Evolutionary conservation across 1,140 invertebrate species (phyloP).

Genomic region (Goniozus legneri): DNA sequence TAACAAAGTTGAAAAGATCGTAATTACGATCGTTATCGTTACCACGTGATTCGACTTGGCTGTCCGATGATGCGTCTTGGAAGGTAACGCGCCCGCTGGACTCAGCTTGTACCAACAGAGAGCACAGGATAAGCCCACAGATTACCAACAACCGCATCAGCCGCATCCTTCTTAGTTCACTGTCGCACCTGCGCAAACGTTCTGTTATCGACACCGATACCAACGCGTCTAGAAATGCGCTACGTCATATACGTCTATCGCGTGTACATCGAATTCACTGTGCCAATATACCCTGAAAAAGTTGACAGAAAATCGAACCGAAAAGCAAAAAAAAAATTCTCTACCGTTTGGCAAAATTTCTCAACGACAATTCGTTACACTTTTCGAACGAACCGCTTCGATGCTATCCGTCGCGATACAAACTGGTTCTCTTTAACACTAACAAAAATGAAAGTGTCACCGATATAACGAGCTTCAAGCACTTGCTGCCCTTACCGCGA

Average conservation of each 20-base stretch:
- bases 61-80: conserved; percentile 27
- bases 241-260: no score
- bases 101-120: conserved; percentile 23
- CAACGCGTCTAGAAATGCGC: no score
- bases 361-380: background rate
- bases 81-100: conserved; percentile 34
- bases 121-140: conserved; percentile 29
- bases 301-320: no score
- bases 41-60: conserved; percentile 33
- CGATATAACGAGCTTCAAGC: no score
- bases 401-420: background rate
- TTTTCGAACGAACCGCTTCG: background rate
- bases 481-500: no score
- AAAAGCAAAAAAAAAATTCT: no score
- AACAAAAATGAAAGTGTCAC: no score
- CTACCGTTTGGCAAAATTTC: no score
- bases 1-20: conserved; percentile 2
- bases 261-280: no score
- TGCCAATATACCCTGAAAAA: no score
- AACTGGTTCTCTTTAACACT: no score
- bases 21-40: conserved; percentile 9
- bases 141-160: conserved; percentile 34
- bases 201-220: conserved; percentile 4
- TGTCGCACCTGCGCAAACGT: conserved; percentile 14
- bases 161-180: conserved; percentile 33